These are phyloP conservation scores for Goniozus legneri DNA, from an alignment of 1,140 invertebrate species.

Conservation along the genomic window DNA sequence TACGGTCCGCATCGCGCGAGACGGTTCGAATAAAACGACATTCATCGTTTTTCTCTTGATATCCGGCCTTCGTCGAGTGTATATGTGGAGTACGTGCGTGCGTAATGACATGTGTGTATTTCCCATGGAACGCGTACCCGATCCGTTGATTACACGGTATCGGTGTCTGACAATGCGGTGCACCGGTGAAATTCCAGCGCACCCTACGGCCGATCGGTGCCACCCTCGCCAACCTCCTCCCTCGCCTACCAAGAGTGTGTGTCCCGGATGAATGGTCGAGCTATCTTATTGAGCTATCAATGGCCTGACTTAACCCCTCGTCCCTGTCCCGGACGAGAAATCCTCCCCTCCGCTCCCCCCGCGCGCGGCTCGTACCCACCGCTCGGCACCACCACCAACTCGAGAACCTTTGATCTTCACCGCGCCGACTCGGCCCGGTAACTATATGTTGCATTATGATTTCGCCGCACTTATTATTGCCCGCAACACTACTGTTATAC, in stretches of 20 bases:
- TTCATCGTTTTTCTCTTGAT: too few relatives aligned
- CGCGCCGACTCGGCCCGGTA: conserved; percentile 36
- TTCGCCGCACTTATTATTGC: conserved; percentile 45
- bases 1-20: too few relatives aligned
- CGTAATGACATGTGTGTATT: conserved; percentile 49
- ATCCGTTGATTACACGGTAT: conserved; percentile 47
- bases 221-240: conserved; percentile 16
- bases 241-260: conserved; percentile 41
- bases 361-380: too few relatives aligned
- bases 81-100: too few relatives aligned
- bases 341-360: too few relatives aligned
- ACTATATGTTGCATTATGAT: conserved; percentile 48
- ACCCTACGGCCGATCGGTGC: conserved; percentile 15
- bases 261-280: conserved; percentile 40
- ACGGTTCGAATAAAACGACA: too few relatives aligned
- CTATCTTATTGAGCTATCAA: conserved; percentile 52
- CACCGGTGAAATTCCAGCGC: conserved; percentile 18
- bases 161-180: conserved; percentile 39
- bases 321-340: conserved; percentile 31
- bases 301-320: conserved; percentile 40
- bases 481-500: conserved; percentile 43
- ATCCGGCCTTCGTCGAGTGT: too few relatives aligned
- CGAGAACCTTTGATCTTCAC: conserved; percentile 50
- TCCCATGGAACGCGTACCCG: conserved; percentile 33
- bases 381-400: conserved; percentile 13